Base-by-base conservation (phyloP, 1,140 invertebrate genomes). In the Drosophila obscura region DNA sequence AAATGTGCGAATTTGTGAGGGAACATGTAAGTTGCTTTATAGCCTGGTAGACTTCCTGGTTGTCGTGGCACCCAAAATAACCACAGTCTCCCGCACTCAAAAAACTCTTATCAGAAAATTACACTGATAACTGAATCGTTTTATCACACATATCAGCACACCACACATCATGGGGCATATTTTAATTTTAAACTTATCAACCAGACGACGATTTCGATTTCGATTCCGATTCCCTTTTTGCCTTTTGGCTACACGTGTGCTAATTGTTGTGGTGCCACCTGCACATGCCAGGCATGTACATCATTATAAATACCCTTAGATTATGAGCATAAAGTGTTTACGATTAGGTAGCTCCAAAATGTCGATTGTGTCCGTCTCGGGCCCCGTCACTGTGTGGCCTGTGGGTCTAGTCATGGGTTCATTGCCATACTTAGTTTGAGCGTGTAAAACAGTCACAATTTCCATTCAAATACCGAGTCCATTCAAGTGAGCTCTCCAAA, bases 1-100 rank as follows among this genome's bases (percentile, higher is more conserved):
- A 77, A 13, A 74, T 85, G 81, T 81, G 77, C 59, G 81, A 85
- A 45, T 87, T 85, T 81, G 64, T 85, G 65, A 64, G 82, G 61
- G 73, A 85, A 74, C 81, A 78, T 85, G 81, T 85, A 87, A 85
- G 81, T 74, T 52, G n/a, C 15, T 15, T 15, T 8, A 45, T 26
- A 51, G 49, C 28, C 19, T 1, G 1, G 19, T 1, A 19, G 56
- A 73, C 71, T 73, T 73, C 69, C 69, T 73, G 51, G 51, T 64
- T 65, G 60, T 73, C 60, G 51, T 57, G 60, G 59, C 71, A 65
- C 13, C 39, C 0, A 4, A 9, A 9, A 46, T 16, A 9, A 3
- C 4, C 31, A 4, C 31, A 11, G 71, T 46, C 63, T 43, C 41
- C 56, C 8, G 39, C 22, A 35, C 31, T 19, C 19, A 19, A 19